phyloP scores from a whole-genome alignment of 2,888 invertebrate species.

The Leptopterna dolabrata region DNA sequence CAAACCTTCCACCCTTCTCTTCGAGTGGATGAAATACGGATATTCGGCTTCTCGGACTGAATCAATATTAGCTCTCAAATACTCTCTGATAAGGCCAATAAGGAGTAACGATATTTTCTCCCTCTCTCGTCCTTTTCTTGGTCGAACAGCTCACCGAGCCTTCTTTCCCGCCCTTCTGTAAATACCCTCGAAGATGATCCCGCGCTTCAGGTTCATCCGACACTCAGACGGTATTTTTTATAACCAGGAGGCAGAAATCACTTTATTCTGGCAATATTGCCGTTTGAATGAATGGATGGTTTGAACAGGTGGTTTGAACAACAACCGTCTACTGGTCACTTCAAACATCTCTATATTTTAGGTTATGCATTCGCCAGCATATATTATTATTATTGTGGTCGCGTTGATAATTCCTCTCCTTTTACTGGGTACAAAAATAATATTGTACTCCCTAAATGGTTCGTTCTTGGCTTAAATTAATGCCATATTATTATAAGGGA shows the following conservation, averaged over 20 bases:
- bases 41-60: slow-evolving; percentile 13
- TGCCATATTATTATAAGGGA: no score
- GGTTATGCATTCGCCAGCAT: no score
- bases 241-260: not conserved
- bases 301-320: no score
- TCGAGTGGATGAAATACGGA: not conserved
- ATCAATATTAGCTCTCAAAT: slow-evolving; percentile 31
- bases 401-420: no score
- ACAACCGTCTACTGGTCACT: no score
- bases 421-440: no score
- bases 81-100: slow-evolving; percentile 23
- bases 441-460: no score
- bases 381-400: no score
- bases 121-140: not conserved
- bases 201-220: not conserved
- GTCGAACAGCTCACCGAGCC: not conserved
- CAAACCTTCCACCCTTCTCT: not conserved
- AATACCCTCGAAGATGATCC: not conserved
- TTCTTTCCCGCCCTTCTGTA: not conserved
- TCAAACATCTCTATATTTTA: no score
- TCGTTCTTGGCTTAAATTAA: no score
- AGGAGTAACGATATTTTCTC: slow-evolving; percentile 3
- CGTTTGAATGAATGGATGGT: not conserved
- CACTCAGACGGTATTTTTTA: not conserved
- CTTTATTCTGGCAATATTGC: not conserved